These are phyloP conservation scores for Caenorhabditis japonica DNA, from an alignment of 2,888 invertebrate species.

Conservation along the genomic window DNA sequence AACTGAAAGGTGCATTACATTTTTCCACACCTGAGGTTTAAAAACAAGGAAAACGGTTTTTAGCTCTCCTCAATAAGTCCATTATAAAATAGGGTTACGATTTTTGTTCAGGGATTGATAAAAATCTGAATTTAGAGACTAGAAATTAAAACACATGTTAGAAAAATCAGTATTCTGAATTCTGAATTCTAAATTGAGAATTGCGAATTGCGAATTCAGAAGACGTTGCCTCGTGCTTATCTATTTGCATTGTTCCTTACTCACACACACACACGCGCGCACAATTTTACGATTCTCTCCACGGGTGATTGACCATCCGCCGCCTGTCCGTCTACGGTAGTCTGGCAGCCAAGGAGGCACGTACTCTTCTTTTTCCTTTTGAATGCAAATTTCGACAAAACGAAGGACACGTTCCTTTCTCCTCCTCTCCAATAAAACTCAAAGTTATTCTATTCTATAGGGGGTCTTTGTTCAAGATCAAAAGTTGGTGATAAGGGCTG, in stretches of 20 bases:
- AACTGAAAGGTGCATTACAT: too few species aligned
- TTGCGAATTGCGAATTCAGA: constrained; percentile 25
- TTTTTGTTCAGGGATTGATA: too few species aligned
- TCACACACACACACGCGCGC: not conserved
- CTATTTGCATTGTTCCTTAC: constrained; percentile 26
- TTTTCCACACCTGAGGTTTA: too few species aligned
- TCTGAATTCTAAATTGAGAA: not conserved
- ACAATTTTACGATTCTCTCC: constrained; percentile 29
- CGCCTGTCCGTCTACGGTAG: constrained; percentile 9
- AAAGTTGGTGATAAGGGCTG: too few species aligned
- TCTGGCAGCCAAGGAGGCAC: not conserved
- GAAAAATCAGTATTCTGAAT: too few species aligned
- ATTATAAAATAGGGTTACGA: too few species aligned
- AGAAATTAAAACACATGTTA: too few species aligned
- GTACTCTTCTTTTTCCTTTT: constrained; percentile 15
- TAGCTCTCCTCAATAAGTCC: too few species aligned
- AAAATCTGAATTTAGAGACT: too few species aligned
- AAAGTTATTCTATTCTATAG: not conserved
- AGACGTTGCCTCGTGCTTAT: constrained; percentile 13
- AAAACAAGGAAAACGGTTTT: too few species aligned
- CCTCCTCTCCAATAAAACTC: not conserved
- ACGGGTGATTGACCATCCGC: constrained; percentile 26
- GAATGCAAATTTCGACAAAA: constrained; percentile 28
- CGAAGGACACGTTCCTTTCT: constrained; percentile 20
- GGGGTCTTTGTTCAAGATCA: too few species aligned